These are phyloP conservation scores for Nothoprocta perdicaria DNA, from an alignment of 2,113 vertebrate species.

Conservation along the genomic window DNA sequence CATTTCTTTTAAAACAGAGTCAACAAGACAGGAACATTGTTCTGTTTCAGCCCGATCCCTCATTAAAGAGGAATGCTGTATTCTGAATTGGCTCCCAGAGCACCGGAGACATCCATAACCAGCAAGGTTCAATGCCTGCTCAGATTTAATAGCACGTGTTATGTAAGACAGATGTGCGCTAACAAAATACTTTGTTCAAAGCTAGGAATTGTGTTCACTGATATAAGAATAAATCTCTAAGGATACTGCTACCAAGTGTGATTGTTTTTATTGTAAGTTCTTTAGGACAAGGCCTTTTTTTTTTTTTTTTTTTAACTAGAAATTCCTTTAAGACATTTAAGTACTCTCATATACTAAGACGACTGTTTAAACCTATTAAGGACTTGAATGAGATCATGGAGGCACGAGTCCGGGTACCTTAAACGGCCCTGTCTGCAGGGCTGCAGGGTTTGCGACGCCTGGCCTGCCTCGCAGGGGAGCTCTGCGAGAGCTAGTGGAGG, in stretches of 20 bases:
- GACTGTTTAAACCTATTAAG: neutral
- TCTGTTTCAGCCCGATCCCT: neutral
- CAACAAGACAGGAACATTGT: neutral
- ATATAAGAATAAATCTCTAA: neutral
- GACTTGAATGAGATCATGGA: neutral
- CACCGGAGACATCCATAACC: neutral
- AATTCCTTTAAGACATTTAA: neutral
- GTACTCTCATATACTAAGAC: neutral
- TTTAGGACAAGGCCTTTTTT: neutral
- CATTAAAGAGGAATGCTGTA: neutral
- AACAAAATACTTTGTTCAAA: neutral
- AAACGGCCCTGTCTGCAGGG: neutral
- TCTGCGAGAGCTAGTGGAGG: fast-evolving
- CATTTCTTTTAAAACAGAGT: neutral
- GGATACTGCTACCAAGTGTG: neutral
- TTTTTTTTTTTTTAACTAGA: neutral
- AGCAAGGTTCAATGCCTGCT: neutral
- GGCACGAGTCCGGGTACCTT: neutral
- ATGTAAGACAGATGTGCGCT: neutral
- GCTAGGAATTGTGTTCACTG: neutral
- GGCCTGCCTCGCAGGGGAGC: too few species aligned
- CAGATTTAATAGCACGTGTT: neutral
- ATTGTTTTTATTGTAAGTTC: neutral
- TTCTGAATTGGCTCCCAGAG: neutral
- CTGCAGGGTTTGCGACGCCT: too few species aligned